These are phyloP conservation scores for Chrysolina haemoptera DNA, from an alignment of 2,888 invertebrate genomes.

Conservation along the genomic window DNA sequence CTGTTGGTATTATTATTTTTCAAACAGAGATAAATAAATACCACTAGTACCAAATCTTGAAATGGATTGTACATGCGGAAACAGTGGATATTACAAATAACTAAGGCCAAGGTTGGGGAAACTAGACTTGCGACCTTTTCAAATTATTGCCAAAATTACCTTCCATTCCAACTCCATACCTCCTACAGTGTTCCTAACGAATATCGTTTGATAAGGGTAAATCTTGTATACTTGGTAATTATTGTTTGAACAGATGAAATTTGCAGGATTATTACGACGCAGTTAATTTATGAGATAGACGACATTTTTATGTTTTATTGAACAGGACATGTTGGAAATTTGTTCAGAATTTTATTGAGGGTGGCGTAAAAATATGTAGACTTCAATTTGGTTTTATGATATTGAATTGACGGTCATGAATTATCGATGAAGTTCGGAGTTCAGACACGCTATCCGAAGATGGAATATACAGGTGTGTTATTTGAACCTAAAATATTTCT, in stretches of 20 bases:
- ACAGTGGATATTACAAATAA: too few relatives aligned
- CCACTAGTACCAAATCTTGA: too few relatives aligned
- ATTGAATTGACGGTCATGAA: conserved; percentile 3
- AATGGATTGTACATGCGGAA: too few relatives aligned
- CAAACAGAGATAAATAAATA: too few relatives aligned
- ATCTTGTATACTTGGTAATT: not conserved
- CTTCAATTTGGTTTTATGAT: conserved; percentile 8
- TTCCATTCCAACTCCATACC: too few relatives aligned
- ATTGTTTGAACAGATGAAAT: not conserved
- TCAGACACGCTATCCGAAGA: not conserved
- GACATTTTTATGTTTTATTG: conserved; percentile 5
- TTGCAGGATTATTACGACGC: not conserved
- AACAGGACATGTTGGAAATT: not conserved
- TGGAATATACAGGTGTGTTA: not conserved
- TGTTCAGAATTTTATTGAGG: not conserved
- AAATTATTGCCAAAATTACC: too few relatives aligned
- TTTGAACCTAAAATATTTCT: too few relatives aligned
- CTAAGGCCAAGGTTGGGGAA: too few relatives aligned
- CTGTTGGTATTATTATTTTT: too few relatives aligned
- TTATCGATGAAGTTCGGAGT: not conserved
- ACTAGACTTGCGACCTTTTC: too few relatives aligned
- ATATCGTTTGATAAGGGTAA: too few relatives aligned
- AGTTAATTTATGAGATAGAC: not conserved
- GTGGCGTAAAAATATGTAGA: not conserved
- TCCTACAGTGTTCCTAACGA: too few relatives aligned